Base-by-base conservation (phyloP, 2,888 invertebrate species). In the Azorinus chamasolen region DNA sequence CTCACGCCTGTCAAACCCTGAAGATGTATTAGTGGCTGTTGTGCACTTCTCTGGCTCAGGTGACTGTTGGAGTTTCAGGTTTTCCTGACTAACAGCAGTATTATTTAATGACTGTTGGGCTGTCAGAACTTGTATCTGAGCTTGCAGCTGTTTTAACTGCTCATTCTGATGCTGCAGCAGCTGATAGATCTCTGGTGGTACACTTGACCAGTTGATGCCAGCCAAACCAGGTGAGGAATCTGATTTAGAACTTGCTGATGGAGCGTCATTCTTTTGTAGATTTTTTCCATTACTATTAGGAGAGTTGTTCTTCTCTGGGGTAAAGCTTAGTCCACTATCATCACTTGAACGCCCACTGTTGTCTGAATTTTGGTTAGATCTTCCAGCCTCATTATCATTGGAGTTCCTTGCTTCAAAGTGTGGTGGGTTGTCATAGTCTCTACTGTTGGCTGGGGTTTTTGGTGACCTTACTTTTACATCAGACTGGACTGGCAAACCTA, bases 271-370 rank as follows among this genome's bases (percentile, higher is more conserved):
- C 27, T 55, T 58, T 53, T 80, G 64, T 24, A 51, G 20, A 37
- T 48, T 75, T 8, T 55, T 43, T n/a, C 51, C 45, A 50, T 72
- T 59, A 58, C 51, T 53, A 5, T 58, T 57, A 2, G 74, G 77
- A 0, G 79, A 79, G 70, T 74, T 71, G 50, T 80, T 70, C 62
- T 84, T 81, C 46, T 90, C 89, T 39, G 90, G 89, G 2, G 89
- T 90, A 6, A 88, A 83, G 69, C 89, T 90, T 6, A 90, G 75
- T 0, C 90, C 90, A 83, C 90, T 90, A 73, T 90, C 90, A 69
- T 88, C 88, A 81, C 88, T 87, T 0, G 88, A 89, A 43, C 85
- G 77, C 24, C 86, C 81, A 72, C 85, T 90, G 69, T 79, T 83
- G 39, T 88, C 87, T 8, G 83, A 80, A 27, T 64, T 78, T 32